Percentiles rank a stretch among this genome's conserved stretches.
Conservation (phyloP, 2,888 invertebrate genomes). For the Chloroclystis v-ata region DNA sequence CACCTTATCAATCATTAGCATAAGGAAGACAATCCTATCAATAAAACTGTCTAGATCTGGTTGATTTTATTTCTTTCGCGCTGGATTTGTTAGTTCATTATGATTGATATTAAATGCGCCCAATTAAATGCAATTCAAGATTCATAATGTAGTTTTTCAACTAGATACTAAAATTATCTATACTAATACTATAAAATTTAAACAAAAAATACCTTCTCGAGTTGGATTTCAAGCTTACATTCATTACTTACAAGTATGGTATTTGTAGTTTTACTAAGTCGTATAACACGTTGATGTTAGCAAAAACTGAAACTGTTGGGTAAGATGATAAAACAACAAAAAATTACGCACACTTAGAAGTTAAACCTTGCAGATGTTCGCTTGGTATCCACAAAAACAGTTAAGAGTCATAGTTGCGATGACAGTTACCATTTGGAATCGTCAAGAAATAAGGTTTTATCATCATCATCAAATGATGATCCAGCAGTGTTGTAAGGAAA, state of each 20-base stretch:
- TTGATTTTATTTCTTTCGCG: constrained; percentile 54
- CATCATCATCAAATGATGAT: no score
- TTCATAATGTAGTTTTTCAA: no score
- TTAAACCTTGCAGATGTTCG: constrained; percentile 65
- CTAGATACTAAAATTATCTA: no score
- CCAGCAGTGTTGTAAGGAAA: no score
- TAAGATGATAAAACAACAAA: constrained; percentile 43
- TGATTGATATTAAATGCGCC: constrained; percentile 5
- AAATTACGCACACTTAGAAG: constrained; percentile 47
- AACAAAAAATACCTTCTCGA: no score
- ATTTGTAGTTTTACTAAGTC: no score
- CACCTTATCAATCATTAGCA: constrained; percentile 32
- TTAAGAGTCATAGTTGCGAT: constrained; percentile 40
- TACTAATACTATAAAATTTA: no score
- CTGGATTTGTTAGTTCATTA: constrained; percentile 31
- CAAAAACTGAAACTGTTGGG: constrained; percentile 22
- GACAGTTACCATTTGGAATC: no score
- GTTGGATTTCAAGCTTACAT: neutral
- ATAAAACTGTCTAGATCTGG: constrained; percentile 38
- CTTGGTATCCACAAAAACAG: constrained; percentile 59
- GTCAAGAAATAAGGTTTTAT: no score
- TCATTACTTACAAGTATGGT: neutral
- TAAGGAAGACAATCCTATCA: constrained; percentile 38
- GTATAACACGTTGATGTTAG: no score
- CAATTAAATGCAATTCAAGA: no score